Conservation (phyloP, 1,140 invertebrate genomes). For the Aricia agestis region DNA sequence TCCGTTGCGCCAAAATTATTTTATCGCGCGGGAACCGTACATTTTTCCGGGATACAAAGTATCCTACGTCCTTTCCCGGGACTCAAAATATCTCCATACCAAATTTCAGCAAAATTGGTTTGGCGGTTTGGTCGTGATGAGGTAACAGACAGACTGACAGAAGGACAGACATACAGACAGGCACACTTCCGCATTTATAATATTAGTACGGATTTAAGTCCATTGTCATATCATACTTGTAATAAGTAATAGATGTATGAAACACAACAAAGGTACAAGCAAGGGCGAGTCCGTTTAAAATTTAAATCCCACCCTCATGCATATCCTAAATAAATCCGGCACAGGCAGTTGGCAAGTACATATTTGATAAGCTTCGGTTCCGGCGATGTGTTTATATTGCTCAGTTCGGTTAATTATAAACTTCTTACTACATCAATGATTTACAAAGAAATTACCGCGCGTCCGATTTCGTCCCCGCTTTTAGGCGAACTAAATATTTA, state of each 20-base stretch:
- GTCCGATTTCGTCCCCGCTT: neutral
- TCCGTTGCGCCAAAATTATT: too few relatives aligned
- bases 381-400: slow-evolving; percentile 43
- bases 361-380: slow-evolving; percentile 71
- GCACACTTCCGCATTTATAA: too few relatives aligned
- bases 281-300: slow-evolving; percentile 75
- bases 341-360: slow-evolving; percentile 62
- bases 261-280: slow-evolving; percentile 63
- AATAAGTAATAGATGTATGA: slow-evolving; percentile 61
- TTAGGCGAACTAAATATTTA: neutral
- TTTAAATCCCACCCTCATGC: slow-evolving; percentile 75
- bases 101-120: too few relatives aligned
- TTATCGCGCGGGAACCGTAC: too few relatives aligned
- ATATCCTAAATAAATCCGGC: slow-evolving; percentile 75
- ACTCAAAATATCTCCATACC: too few relatives aligned
- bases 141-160: too few relatives aligned
- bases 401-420: slow-evolving; percentile 68
- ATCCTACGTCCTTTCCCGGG: too few relatives aligned
- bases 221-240: too few relatives aligned
- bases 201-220: too few relatives aligned
- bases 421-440: slow-evolving; percentile 47
- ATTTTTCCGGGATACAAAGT: too few relatives aligned
- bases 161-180: too few relatives aligned
- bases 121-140: too few relatives aligned
- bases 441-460: slow-evolving; percentile 17